Evolutionary conservation across 2,888 invertebrate genomes (phyloP), one percentile per base, ranked within the genome.

Genomic region (Napeogenes sylphis): DNA sequence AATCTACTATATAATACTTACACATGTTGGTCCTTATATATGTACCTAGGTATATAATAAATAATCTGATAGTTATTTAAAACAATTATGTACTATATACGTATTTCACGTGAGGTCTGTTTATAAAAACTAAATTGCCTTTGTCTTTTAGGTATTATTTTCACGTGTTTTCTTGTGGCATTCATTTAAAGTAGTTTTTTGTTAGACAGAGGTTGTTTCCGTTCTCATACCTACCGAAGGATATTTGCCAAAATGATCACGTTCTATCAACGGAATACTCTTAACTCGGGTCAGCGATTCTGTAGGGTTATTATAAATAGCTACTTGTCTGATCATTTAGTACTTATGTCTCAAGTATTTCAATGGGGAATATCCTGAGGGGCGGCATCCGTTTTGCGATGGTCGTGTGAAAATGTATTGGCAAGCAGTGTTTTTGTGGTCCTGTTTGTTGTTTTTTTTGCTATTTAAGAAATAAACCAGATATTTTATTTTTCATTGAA

Each of bases 201-300:
- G 21, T 21, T 21, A 21, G 21, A 21, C 21, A 21, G 21, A 21
- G 2, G 55, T 64, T 58, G 62, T 62, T 60, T 88, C 88, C 88
- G 82, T 87, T 90, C 88, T 77, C 87, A 87, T 76, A 78, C 66
- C 66, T 63, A 71, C 62, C 72, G 72, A 65, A 73, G 76, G 21
- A 21, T 21, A 21, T 21, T 21, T 21, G 79, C 79, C 75, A 78
- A 83, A 81, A 80, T 78, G 64, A 81, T 85, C 87, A 86, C 87
- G 87, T 87, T 76, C 77, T 35, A 66, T 66, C 71, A 68, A 78
- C 77, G 70, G 75, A 74, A 62, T 59, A 65, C 76, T 75, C 78
- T 81, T 76, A 75, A 77, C 79, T 79, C 74, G 79, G 71, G 71
- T 73, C 71, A 73, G 71, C 72, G 55, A 62, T 72, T 69, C 63